Evolutionary conservation across 2,113 vertebrate genomes (phyloP).

Genomic region (Apaloderma vittatum): DNA sequence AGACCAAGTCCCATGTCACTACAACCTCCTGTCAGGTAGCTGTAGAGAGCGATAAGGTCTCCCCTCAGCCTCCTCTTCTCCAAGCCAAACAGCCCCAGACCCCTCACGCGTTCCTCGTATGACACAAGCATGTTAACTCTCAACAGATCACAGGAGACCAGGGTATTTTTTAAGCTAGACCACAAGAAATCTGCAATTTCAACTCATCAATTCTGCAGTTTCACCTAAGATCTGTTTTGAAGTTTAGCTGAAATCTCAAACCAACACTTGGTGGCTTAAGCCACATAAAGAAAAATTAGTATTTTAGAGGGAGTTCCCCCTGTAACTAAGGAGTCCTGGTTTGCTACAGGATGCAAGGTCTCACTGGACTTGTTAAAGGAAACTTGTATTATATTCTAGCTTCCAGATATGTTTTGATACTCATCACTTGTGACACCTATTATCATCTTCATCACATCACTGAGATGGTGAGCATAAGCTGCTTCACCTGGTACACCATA

Average conservation of each 20-base stretch:
- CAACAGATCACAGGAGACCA: neutral
- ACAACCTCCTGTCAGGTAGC: too few relatives aligned
- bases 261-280: neutral
- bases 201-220: neutral
- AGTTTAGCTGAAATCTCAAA: neutral
- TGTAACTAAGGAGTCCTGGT: neutral
- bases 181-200: neutral
- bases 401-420: neutral
- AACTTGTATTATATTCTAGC: neutral
- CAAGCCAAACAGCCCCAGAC: too few relatives aligned
- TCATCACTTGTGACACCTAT: neutral
- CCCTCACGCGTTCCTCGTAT: too few relatives aligned
- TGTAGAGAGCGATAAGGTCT: too few relatives aligned
- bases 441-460: neutral
- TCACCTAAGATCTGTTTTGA: neutral
- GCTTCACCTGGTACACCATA: accelerated
- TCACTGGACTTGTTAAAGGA: neutral
- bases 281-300: neutral
- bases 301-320: neutral
- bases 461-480: neutral
- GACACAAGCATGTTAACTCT: neutral
- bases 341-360: neutral
- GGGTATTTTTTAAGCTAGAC: neutral
- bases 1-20: too few relatives aligned
- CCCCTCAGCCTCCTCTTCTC: too few relatives aligned